Evolutionary conservation across 2,888 invertebrate species (phyloP).

Genomic region (Boloria euphrosyne): DNA sequence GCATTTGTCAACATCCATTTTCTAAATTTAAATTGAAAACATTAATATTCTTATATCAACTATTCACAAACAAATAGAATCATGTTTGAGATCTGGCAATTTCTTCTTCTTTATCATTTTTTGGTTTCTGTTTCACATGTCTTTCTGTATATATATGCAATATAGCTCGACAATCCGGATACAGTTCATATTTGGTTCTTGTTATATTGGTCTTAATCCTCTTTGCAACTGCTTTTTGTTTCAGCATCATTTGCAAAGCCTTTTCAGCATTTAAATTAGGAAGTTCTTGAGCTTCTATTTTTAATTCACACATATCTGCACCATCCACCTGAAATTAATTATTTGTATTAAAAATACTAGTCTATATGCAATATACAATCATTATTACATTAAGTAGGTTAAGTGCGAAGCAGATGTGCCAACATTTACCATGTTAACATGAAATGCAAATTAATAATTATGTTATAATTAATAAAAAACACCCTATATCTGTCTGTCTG

Average conservation of each 20-base stretch:
- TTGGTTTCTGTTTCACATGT: conserved; percentile 41
- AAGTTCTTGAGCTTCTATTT: conserved; percentile 63
- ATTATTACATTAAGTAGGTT: not conserved
- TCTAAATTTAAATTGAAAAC: too few relatives aligned
- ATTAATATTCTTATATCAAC: too few relatives aligned
- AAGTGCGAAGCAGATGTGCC: not conserved
- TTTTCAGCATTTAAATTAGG: conserved; percentile 56
- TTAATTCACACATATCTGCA: conserved; percentile 67
- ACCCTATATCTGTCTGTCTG: too few relatives aligned
- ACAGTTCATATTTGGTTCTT: conserved; percentile 65
- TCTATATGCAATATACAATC: too few relatives aligned
- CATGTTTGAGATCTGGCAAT: not conserved
- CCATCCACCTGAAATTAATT: conserved; percentile 71
- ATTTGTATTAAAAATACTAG: not conserved
- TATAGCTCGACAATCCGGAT: conserved; percentile 71
- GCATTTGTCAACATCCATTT: too few relatives aligned
- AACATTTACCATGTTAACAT: too few relatives aligned
- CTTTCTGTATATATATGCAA: conserved; percentile 63
- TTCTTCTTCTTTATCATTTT: conserved; percentile 26
- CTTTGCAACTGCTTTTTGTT: conserved; percentile 59
- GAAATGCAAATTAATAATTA: too few relatives aligned
- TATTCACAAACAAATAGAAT: too few relatives aligned
- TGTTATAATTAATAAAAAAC: too few relatives aligned
- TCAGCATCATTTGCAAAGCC: conserved; percentile 64
- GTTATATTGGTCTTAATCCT: conserved; percentile 58